A percentile compares a stretch with the other conserved stretches of the same genome.
Evolutionary conservation across 2,797 vertebrate species (phyloP).

Genomic region (Chanos chanos): DNA sequence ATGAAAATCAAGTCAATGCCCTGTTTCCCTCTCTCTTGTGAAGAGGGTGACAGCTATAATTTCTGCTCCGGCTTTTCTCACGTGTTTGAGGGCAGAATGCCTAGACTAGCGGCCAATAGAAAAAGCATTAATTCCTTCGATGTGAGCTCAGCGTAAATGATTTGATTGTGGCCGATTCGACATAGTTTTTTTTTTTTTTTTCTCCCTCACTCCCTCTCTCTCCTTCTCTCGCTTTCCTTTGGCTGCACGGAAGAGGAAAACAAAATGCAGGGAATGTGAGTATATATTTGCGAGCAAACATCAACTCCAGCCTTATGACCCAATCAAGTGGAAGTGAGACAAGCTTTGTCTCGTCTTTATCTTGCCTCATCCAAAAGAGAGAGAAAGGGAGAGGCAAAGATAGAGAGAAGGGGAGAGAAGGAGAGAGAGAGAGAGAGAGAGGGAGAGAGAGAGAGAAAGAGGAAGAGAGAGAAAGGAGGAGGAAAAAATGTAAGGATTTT

Average conservation of each 20-base stretch:
- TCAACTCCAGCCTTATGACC: constrained; percentile 82
- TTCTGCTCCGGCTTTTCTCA: constrained; percentile 79
- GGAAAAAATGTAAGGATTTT: constrained; percentile 82
- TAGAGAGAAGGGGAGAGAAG: constrained; percentile 25
- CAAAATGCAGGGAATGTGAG: constrained; percentile 76
- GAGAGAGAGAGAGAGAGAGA: constrained; percentile 28
- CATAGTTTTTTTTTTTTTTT: constrained; percentile 67
- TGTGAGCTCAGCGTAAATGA: constrained; percentile 83
- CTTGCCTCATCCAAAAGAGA: constrained; percentile 66
- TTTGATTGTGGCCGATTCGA: constrained; percentile 87
- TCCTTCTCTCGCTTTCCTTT: constrained; percentile 28
- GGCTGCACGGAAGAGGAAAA: constrained; percentile 55
- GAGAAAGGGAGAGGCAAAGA: constrained; percentile 3
- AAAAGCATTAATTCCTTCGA: constrained; percentile 86
- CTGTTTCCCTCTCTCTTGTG: constrained; percentile 77
- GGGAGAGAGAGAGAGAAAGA: constrained; percentile 29
- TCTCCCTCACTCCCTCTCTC: background rate
- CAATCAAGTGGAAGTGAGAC: constrained; percentile 85
- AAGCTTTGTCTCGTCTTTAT: constrained; percentile 70
- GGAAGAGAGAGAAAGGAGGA: no score
- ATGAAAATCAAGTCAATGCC: constrained; percentile 97
- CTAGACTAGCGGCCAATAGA: constrained; percentile 74
- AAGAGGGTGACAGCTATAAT: constrained; percentile 78
- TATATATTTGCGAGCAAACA: constrained; percentile 81
- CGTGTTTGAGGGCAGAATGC: constrained; percentile 74